Percentiles rank a stretch among this genome's conserved stretches.
phyloP scores from a whole-genome alignment of 1,140 invertebrate genomes.

The Aphelinus atriplicis region DNA sequence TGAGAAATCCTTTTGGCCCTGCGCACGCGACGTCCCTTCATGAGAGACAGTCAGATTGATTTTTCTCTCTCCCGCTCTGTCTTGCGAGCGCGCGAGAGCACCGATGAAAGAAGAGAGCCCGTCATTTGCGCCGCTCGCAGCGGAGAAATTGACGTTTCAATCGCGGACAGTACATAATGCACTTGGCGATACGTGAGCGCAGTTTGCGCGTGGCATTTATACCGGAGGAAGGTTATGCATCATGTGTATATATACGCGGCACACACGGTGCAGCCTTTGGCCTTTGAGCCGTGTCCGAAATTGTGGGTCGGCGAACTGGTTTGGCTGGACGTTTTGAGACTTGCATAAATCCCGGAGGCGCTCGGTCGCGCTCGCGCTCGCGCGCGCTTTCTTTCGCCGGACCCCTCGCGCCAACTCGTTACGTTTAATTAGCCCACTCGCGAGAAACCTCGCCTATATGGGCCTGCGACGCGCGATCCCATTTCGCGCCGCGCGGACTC shows the following conservation, averaged over 20 bases:
- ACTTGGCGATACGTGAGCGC: not conserved
- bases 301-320: slow-evolving; percentile 22
- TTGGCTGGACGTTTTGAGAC: not conserved
- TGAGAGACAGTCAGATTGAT: slow-evolving; percentile 7
- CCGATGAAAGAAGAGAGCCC: not conserved
- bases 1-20: slow-evolving; percentile 6
- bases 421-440: slow-evolving; percentile 33
- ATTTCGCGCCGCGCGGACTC: not conserved
- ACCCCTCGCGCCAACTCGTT: slow-evolving; percentile 21
- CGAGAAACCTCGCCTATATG: slow-evolving; percentile 20
- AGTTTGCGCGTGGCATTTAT: not conserved
- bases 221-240: not conserved
- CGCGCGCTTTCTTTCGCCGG: too few species aligned
- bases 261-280: not conserved
- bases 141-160: slow-evolving; percentile 11
- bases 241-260: too few species aligned
- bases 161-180: not conserved
- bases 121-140: not conserved
- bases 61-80: not conserved
- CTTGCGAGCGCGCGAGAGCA: not conserved
- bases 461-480: not conserved
- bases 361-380: too few species aligned
- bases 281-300: slow-evolving; percentile 13
- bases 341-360: slow-evolving; percentile 14
- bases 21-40: too few species aligned